Evolutionary conservation across 2,113 vertebrate genomes (phyloP).

Genomic region (Camelus dromedarius): DNA sequence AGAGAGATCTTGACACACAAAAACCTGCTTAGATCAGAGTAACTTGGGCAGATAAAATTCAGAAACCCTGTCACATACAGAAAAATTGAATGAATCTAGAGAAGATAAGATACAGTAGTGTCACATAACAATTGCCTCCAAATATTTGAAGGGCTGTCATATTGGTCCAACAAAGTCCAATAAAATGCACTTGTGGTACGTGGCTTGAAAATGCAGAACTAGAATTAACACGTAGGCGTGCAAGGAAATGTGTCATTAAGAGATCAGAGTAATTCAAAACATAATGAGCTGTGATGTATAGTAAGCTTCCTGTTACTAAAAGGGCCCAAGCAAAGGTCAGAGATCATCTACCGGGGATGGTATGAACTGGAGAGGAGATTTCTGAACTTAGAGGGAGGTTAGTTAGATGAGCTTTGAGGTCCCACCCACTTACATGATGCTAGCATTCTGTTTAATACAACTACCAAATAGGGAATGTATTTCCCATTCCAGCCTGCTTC

Average conservation of each 20-base stretch:
- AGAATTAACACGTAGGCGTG: neutral
- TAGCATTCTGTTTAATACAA: neutral
- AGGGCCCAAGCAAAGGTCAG: neutral
- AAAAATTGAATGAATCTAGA: neutral
- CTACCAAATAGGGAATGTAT: neutral
- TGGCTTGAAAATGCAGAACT: neutral
- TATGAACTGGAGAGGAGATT: neutral
- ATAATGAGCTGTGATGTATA: neutral
- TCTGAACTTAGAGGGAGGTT: neutral
- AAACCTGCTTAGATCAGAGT: neutral
- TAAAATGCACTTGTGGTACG: neutral
- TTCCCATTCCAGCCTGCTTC: neutral
- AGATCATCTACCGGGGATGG: neutral
- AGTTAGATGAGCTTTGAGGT: neutral
- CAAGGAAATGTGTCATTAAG: neutral
- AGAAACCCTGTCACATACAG: neutral
- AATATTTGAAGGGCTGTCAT: neutral
- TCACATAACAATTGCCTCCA: neutral
- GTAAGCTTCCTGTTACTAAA: neutral
- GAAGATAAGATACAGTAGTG: neutral
- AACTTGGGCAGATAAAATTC: neutral
- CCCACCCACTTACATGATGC: neutral
- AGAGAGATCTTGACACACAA: neutral
- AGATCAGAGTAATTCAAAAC: neutral
- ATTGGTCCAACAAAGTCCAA: neutral